These are phyloP conservation scores for Dicrostonyx torquatus DNA, from an alignment of 2,797 vertebrate genomes.

Conservation along the genomic window DNA sequence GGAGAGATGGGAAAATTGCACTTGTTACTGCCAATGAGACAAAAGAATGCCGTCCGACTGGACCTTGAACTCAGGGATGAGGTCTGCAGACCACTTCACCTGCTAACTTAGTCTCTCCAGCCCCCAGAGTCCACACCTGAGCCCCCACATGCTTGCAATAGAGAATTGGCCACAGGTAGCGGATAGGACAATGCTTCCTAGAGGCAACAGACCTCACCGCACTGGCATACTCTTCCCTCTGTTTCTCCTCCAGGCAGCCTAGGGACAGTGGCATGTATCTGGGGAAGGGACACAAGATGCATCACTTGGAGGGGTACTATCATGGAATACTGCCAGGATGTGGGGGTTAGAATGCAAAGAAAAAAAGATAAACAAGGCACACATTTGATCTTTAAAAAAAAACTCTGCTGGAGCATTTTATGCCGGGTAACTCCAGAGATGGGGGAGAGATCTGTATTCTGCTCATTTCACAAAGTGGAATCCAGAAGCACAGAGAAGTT, in stretches of 20 bases:
- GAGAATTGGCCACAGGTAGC: background rate
- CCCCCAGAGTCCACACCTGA: background rate
- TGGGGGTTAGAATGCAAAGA: background rate
- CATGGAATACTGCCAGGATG: background rate
- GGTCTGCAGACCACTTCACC: background rate
- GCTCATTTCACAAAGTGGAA: background rate
- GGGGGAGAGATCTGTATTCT: background rate
- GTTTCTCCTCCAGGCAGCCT: background rate
- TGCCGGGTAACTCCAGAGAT: background rate
- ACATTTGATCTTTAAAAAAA: background rate
- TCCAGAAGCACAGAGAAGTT: constrained; percentile 26
- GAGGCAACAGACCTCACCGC: background rate
- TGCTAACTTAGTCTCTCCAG: background rate
- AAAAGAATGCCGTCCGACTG: background rate
- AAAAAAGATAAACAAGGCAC: background rate
- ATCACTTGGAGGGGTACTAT: background rate
- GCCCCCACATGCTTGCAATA: background rate
- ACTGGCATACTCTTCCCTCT: background rate
- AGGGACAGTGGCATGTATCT: background rate
- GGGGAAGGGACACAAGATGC: background rate
- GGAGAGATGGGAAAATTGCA: constrained; percentile 38
- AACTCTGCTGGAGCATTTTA: background rate
- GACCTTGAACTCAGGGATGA: background rate
- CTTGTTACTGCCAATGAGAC: background rate
- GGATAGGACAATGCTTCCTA: background rate